A percentile compares a stretch with the other conserved stretches of the same genome.
Evolutionary conservation across 2,888 invertebrate genomes (phyloP).

Genomic region (Sclerodermus sp.): DNA sequence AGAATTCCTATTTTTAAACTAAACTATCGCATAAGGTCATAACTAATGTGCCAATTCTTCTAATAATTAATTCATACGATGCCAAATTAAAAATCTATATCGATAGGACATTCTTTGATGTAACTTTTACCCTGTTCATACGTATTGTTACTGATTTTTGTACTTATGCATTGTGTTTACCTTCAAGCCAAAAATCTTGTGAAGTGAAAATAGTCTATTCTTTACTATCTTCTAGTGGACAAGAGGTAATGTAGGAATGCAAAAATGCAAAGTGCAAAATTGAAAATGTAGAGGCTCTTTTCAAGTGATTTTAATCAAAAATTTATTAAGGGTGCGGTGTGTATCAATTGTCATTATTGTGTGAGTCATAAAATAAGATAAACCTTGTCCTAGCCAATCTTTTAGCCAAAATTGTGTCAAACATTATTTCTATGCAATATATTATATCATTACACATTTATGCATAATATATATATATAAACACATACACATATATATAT

Average conservation of each 20-base stretch:
- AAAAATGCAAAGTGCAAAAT: conserved; percentile 32
- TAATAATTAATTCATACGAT: no score
- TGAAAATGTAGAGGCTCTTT: conserved; percentile 36
- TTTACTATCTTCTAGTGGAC: conserved; percentile 23
- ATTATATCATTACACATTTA: conserved; percentile 20
- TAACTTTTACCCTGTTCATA: no score
- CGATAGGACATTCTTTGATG: no score
- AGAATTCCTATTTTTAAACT: not conserved
- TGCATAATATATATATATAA: conserved; percentile 7
- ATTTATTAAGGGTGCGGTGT: conserved; percentile 30
- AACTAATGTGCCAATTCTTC: no score
- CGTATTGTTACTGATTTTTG: no score
- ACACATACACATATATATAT: conserved; percentile 25
- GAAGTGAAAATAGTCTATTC: no score
- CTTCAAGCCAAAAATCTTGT: no score
- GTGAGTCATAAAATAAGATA: conserved; percentile 30
- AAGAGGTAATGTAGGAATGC: conserved; percentile 19
- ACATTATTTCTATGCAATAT: conserved; percentile 44
- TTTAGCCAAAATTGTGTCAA: conserved; percentile 47
- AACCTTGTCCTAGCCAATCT: conserved; percentile 37
- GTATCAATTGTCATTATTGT: conserved; percentile 34
- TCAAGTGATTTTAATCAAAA: conserved; percentile 39
- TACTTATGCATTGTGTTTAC: no score
- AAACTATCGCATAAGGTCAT: no score
- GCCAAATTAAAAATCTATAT: no score